Base-by-base conservation (phyloP, 2,888 invertebrate species). In the Thymelicus sylvestris region DNA sequence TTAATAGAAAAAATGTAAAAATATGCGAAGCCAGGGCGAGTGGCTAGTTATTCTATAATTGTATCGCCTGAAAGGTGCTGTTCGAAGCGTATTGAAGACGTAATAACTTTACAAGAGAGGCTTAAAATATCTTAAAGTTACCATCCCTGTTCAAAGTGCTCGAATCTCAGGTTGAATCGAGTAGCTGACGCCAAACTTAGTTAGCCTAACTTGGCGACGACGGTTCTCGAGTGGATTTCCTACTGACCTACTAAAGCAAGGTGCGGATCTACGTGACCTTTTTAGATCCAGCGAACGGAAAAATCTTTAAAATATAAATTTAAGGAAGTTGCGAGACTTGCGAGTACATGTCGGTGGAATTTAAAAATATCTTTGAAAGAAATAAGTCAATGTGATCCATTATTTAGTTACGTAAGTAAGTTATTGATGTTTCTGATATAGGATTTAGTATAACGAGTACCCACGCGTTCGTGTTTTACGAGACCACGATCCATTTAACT, bases 241-340 rank as follows among this genome's bases (percentile, higher is more conserved):
- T 52, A 60, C 65, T 70, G 70, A 70, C 70, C 70, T 70, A 70
- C 70, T 70, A 65, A 69, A 61, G 50, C 50, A 69, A 69, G 70
- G 50, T 66, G 66, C 66, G 38, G 48, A 59, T 59, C 60, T 70
- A 65, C 70, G 70, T 70, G 65, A 65, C 70, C 66, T 60, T 70
- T 24, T 65, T 70, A 60, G 50, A 69, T 64, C 48, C 39, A 48
- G 50, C 13, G 59, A 60, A 65, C 70, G 59, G 59, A 64, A 64
- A 55, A 59, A 64, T 64, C 69, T 69, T 65, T 70, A 41, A 70
- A 70, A 60, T 65, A 65, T 70, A 69, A 59, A 64, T 70, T 70
- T 65, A 52, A 70, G 52, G 44, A 63, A 65, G 50, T 59, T 68
- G 19, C 55, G 55, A 55, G 55, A 65, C 41, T 59, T 68, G 19